Percentiles rank a stretch among this genome's conserved stretches.
Evolutionary conservation across 2,888 invertebrate species (phyloP).

Genomic region (Chrysolina haemoptera): DNA sequence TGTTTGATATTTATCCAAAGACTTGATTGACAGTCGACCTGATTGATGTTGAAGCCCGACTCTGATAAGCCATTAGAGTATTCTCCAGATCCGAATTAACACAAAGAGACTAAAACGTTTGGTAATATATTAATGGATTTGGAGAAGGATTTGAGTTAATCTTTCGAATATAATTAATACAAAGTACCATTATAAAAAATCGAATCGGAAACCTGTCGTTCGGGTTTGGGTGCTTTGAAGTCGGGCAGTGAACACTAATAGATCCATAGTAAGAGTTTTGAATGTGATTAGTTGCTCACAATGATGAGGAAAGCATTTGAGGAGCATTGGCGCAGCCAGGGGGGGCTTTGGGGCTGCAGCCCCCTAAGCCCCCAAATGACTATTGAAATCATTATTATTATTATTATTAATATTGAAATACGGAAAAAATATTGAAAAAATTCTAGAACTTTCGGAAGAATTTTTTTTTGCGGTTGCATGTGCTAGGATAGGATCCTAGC

Average conservation of each 20-base stretch:
- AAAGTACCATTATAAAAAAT: conserved; percentile 44
- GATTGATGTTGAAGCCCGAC: conserved; percentile 10
- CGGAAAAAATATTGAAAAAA: too few relatives aligned
- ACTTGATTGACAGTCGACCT: conserved; percentile 25
- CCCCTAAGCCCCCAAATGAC: too few relatives aligned
- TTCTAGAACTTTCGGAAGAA: too few relatives aligned
- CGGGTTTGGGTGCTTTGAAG: conserved; percentile 38
- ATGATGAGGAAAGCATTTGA: background rate
- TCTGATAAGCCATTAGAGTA: conserved; percentile 14
- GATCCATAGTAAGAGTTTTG: background rate
- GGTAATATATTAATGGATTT: conserved; percentile 44
- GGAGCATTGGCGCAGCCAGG: too few relatives aligned
- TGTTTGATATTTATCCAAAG: conserved; percentile 6
- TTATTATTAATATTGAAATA: too few relatives aligned
- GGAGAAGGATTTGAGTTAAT: conserved; percentile 38
- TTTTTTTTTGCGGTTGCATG: too few relatives aligned
- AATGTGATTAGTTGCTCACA: conserved; percentile 13
- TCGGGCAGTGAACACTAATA: conserved; percentile 4
- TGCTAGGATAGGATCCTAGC: too few relatives aligned
- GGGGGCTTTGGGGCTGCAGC: too few relatives aligned
- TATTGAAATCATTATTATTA: too few relatives aligned
- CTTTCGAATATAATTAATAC: conserved; percentile 47
- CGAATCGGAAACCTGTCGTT: conserved; percentile 44
- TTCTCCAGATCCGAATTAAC: conserved; percentile 17
- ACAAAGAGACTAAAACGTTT: conserved; percentile 33